Evolutionary conservation across 2,113 vertebrate genomes (phyloP).

Genomic region (Psilopsiagon aymara): DNA sequence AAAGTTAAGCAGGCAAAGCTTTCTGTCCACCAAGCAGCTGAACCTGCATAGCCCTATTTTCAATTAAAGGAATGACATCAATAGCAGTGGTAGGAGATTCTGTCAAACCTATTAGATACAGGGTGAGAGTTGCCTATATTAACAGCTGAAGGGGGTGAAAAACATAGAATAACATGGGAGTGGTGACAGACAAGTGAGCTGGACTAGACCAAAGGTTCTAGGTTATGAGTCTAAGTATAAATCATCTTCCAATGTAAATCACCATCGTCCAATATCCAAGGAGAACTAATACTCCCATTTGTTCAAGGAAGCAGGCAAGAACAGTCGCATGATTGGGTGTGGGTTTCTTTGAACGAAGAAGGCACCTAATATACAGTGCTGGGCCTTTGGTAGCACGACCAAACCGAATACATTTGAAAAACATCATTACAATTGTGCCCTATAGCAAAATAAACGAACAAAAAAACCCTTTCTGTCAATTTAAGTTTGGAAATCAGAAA

Average conservation of each 20-base stretch:
- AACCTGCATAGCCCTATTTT: conserved; percentile 55
- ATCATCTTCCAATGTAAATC: background rate
- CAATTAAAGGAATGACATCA: conserved; percentile 59
- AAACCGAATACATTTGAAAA: background rate
- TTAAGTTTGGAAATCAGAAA: conserved; percentile 70
- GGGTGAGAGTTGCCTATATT: conserved; percentile 34
- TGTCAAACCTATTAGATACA: conserved; percentile 41
- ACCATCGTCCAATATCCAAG: background rate
- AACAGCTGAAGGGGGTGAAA: conserved; percentile 52
- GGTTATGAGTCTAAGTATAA: background rate
- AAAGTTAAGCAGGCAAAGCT: conserved; percentile 32
- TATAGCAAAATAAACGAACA: background rate
- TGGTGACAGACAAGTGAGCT: conserved; percentile 53
- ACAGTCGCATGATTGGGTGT: background rate
- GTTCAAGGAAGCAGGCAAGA: background rate
- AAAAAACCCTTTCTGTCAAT: background rate
- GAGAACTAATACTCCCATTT: background rate
- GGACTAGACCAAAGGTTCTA: conserved; percentile 49
- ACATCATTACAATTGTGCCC: background rate
- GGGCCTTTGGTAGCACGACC: background rate
- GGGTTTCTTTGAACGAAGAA: background rate
- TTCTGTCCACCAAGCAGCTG: conserved; percentile 9
- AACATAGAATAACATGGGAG: conserved; percentile 43
- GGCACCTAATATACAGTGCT: background rate
- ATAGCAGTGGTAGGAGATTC: conserved; percentile 35